Conservation (phyloP, 2,113 vertebrate species). For the Podilymbus podiceps region DNA sequence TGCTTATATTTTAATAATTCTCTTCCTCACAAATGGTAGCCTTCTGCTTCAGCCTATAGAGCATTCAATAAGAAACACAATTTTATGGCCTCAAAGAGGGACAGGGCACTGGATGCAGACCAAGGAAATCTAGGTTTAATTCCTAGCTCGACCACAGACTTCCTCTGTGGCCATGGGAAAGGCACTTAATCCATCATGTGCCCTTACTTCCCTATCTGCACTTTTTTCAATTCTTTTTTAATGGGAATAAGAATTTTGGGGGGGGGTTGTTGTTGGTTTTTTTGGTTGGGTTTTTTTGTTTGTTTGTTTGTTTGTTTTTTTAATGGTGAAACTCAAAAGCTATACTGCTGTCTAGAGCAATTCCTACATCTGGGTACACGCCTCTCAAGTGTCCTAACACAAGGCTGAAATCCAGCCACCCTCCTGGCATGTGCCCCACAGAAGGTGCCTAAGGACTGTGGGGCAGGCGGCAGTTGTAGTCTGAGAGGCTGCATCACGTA, state of each 20-base stretch:
- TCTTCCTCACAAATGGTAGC: background rate
- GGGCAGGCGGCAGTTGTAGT: background rate
- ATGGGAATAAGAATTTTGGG: background rate
- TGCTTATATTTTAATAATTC: background rate
- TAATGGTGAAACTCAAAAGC: background rate
- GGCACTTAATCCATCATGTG: conserved; percentile 52
- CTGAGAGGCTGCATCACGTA: background rate
- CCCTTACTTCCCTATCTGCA: conserved; percentile 49
- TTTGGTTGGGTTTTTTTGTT: no score
- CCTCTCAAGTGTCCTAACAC: background rate
- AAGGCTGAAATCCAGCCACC: background rate
- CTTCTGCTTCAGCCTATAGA: background rate
- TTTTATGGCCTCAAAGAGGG: background rate
- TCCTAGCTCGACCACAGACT: conserved; percentile 34
- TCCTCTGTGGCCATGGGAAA: conserved; percentile 61
- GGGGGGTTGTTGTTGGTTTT: no score
- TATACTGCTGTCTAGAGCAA: background rate
- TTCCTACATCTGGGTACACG: background rate
- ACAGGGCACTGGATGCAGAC: background rate
- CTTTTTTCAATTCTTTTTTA: conserved; percentile 34
- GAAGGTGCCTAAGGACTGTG: background rate
- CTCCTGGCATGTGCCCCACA: background rate
- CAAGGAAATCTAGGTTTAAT: conserved; percentile 43
- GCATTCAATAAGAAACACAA: background rate
- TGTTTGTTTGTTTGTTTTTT: no score